Evolutionary conservation across 1,140 invertebrate species (phyloP).

Genomic region (Scaptomyza pallida): DNA sequence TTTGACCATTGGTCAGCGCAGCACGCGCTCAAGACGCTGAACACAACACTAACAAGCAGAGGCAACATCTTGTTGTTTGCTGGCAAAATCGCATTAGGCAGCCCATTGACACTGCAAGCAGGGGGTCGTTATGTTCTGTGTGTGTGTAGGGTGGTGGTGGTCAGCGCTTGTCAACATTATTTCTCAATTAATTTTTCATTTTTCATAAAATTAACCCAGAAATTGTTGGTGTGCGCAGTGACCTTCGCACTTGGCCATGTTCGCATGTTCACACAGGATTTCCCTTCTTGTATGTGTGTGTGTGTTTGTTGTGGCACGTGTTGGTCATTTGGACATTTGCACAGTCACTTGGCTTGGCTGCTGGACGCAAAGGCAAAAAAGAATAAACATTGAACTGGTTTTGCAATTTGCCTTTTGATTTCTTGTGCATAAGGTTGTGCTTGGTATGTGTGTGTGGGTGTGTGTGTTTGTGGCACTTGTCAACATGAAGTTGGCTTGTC

Average conservation of each 20-base stretch:
- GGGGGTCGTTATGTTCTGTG: conserved; percentile 59
- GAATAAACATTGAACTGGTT: conserved; percentile 30
- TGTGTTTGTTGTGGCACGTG: conserved; percentile 54
- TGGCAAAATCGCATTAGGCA: conserved; percentile 58
- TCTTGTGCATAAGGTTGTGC: neutral
- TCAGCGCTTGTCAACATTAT: conserved; percentile 81
- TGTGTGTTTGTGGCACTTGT: conserved; percentile 16
- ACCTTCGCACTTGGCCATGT: conserved; percentile 58
- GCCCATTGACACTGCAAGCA: conserved; percentile 75
- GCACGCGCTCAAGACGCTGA: conserved; percentile 50
- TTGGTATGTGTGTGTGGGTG: neutral
- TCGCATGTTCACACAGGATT: conserved; percentile 34
- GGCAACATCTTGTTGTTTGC: neutral
- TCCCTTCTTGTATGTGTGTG: neutral
- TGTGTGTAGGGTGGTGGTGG: conserved; percentile 47
- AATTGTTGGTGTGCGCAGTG: conserved; percentile 67
- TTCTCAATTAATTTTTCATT: conserved; percentile 83
- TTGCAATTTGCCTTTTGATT: conserved; percentile 20
- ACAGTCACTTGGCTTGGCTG: conserved; percentile 1
- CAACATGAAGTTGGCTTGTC: neutral
- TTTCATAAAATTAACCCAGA: conserved; percentile 82
- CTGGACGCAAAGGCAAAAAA: conserved; percentile 14
- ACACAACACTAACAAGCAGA: neutral
- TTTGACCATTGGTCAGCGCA: conserved; percentile 75
- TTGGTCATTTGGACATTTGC: conserved; percentile 39